Evolutionary conservation across 1,140 invertebrate species (phyloP).

Genomic region (Leptopilina boulardi): DNA sequence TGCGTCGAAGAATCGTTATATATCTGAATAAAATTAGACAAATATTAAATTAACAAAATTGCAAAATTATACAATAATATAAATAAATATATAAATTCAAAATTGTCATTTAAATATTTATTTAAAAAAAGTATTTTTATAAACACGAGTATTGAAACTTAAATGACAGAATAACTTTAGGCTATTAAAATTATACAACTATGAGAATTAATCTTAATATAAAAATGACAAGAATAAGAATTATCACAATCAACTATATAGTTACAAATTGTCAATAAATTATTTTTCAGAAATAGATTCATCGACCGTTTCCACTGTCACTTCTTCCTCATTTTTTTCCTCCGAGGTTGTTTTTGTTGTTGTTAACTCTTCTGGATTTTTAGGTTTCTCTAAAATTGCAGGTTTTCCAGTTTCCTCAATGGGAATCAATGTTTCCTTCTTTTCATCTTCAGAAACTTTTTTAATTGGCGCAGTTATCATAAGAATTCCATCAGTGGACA

Average conservation of each 20-base stretch:
- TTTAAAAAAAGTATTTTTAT: too few relatives aligned
- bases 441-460: constrained; percentile 64
- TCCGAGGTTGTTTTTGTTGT: neutral
- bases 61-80: neutral
- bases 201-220: too few relatives aligned
- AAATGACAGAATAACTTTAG: too few relatives aligned
- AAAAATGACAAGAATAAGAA: neutral
- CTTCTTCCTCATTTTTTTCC: neutral
- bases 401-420: constrained; percentile 62
- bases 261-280: neutral
- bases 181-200: neutral
- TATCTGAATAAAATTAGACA: neutral
- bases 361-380: neutral
- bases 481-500: constrained; percentile 85
- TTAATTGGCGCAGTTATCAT: constrained; percentile 80
- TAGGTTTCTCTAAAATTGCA: constrained; percentile 37
- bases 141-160: too few relatives aligned
- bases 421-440: constrained; percentile 54
- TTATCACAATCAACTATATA: neutral
- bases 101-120: too few relatives aligned
- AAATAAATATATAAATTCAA: too few relatives aligned
- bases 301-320: neutral
- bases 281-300: neutral
- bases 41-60: neutral
- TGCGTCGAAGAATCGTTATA: neutral